Conservation (phyloP, 1,140 invertebrate genomes). For the Chymomyza costata region DNA sequence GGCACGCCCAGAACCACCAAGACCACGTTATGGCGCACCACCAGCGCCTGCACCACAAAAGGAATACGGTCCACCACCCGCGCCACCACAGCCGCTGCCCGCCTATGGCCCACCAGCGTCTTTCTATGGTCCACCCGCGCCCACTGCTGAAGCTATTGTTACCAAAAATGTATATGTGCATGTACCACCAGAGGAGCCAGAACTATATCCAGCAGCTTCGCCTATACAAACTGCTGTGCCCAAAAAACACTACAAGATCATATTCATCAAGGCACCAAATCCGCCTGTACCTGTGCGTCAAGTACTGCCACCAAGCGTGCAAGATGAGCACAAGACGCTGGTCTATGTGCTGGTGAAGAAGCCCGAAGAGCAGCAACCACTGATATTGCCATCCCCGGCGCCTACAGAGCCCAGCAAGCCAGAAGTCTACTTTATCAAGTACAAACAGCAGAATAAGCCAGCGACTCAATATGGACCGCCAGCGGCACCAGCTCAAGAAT, state of each 20-base stretch:
- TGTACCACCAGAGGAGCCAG: conserved; percentile 83
- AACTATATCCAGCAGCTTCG: conserved; percentile 57
- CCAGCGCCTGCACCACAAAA: conserved; percentile 59
- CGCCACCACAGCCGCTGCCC: conserved; percentile 58
- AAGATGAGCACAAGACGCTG: conserved; percentile 88
- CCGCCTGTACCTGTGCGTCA: conserved; percentile 82
- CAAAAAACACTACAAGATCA: conserved; percentile 90
- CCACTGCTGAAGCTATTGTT: conserved; percentile 74
- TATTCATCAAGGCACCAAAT: conserved; percentile 90
- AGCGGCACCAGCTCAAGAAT: conserved; percentile 54
- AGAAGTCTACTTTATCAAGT: conserved; percentile 80
- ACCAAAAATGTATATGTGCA: conserved; percentile 87
- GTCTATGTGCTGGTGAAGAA: conserved; percentile 91
- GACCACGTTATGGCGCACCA: conserved; percentile 58
- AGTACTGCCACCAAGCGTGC: conserved; percentile 75
- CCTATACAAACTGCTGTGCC: conserved; percentile 75
- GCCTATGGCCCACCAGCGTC: conserved; percentile 62
- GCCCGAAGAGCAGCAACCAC: conserved; percentile 76
- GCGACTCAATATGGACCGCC: conserved; percentile 64
- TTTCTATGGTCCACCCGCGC: conserved; percentile 65
- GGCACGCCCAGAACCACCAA: conserved; percentile 68
- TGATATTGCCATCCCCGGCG: conserved; percentile 75
- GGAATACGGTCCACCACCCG: conserved; percentile 64
- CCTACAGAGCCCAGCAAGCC: conserved; percentile 78
- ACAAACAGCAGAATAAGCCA: conserved; percentile 75